phyloP scores from a whole-genome alignment of 1,140 invertebrate species.

The Galendromus occidentalis region DNA sequence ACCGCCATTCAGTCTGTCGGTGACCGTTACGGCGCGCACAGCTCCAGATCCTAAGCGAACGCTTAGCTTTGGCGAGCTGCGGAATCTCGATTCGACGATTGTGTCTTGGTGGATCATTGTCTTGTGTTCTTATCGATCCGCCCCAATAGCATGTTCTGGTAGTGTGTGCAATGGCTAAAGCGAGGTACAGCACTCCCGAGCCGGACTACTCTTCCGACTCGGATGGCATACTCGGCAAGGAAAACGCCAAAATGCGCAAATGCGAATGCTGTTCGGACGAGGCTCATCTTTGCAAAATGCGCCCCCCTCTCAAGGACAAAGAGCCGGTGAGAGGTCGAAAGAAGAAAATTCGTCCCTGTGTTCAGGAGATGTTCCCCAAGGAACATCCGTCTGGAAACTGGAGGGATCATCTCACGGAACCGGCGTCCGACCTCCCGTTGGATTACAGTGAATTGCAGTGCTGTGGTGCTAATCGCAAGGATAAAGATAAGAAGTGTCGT shows the following conservation, averaged over 20 bases:
- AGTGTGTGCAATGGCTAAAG: too few relatives aligned
- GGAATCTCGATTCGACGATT: not conserved
- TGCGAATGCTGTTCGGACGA: constrained; percentile 4
- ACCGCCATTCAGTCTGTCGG: not conserved
- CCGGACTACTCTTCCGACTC: constrained; percentile 2
- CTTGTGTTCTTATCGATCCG: too few relatives aligned
- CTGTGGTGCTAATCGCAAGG: not conserved
- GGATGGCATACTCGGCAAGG: not conserved
- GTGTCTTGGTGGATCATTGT: too few relatives aligned
- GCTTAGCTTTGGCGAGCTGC: constrained; percentile 6
- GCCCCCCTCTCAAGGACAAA: not conserved
- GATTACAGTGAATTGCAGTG: not conserved
- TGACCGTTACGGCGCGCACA: constrained; percentile 1
- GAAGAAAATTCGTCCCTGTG: not conserved
- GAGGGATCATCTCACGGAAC: constrained; percentile 2
- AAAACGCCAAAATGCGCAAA: not conserved
- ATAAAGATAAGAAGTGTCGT: constrained; percentile 6
- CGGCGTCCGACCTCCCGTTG: not conserved
- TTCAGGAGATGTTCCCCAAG: not conserved
- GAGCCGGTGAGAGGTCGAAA: not conserved
- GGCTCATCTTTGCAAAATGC: not conserved
- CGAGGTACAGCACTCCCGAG: constrained; percentile 2
- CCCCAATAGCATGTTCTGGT: too few relatives aligned
- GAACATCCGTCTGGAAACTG: constrained; percentile 2
- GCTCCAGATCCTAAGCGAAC: constrained; percentile 3